Percentiles rank a stretch among this genome's conserved stretches.
phyloP scores from a whole-genome alignment of 2,797 vertebrate genomes.

The Molossus alvarezi region DNA sequence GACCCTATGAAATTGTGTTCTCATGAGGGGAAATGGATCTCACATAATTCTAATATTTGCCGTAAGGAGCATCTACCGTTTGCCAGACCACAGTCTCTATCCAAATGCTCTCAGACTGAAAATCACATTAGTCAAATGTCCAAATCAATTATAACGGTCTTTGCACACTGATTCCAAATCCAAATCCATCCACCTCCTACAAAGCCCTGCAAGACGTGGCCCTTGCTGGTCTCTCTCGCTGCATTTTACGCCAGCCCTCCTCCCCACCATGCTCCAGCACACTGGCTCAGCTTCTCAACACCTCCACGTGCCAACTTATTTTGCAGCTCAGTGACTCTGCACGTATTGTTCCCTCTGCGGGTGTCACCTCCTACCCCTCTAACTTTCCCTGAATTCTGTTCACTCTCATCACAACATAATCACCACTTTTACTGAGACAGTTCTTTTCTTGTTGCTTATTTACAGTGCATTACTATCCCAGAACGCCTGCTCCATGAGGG shows the following conservation, averaged over 20 bases:
- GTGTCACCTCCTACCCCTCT: background rate
- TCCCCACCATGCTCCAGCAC: background rate
- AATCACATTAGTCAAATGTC: constrained; percentile 4
- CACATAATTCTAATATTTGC: constrained; percentile 46
- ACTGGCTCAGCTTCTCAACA: background rate
- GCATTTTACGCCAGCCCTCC: background rate
- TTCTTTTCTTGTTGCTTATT: constrained; percentile 11
- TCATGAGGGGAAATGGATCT: background rate
- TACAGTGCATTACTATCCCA: background rate
- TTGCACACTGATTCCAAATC: constrained; percentile 20
- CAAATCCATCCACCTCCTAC: background rate
- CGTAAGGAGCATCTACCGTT: background rate
- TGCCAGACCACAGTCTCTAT: background rate
- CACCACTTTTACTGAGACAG: background rate
- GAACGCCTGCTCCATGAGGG: background rate
- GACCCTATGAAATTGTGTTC: background rate
- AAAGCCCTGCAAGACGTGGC: background rate
- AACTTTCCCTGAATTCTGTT: background rate
- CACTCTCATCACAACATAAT: background rate
- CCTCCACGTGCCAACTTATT: background rate
- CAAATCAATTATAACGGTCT: background rate
- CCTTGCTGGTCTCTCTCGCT: background rate
- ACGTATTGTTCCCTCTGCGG: background rate
- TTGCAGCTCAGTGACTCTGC: background rate
- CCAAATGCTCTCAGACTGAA: constrained; percentile 24